phyloP scores from a whole-genome alignment of 2,797 vertebrate genomes.

The Manis pentadactyla region DNA sequence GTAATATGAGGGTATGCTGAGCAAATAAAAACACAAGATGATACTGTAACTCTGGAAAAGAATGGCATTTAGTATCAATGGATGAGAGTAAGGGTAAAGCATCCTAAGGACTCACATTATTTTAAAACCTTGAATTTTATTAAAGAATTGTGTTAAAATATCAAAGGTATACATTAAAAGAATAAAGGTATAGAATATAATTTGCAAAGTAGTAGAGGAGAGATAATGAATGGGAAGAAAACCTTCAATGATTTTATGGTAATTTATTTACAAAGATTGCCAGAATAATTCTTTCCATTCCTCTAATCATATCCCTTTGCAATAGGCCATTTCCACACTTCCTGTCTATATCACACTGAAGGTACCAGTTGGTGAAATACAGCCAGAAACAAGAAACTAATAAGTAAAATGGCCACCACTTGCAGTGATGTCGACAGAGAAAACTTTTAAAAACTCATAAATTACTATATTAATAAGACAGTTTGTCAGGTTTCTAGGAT shows the following conservation, averaged over 20 bases:
- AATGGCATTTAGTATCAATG: not conserved
- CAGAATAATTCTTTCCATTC: not conserved
- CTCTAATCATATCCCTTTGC: not conserved
- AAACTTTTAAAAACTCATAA: not conserved
- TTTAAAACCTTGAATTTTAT: not conserved
- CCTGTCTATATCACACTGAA: not conserved
- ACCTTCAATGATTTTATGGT: not conserved
- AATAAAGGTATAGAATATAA: not conserved
- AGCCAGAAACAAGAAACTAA: not conserved
- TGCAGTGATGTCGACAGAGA: not conserved
- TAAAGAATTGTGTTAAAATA: not conserved
- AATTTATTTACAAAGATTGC: not conserved
- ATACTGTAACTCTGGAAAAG: not conserved
- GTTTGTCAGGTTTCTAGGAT: not conserved
- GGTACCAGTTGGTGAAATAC: not conserved
- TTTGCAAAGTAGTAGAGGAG: not conserved
- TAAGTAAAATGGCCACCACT: not conserved
- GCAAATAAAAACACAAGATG: not conserved
- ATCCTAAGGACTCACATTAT: not conserved
- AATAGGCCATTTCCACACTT: not conserved
- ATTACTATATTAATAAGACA: not conserved
- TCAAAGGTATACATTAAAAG: not conserved
- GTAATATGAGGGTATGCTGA: not conserved
- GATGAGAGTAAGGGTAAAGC: not conserved
- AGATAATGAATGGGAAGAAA: not conserved